Base-by-base conservation (phyloP, 2,888 invertebrate genomes). In the Rugalucina vietnamica region DNA sequence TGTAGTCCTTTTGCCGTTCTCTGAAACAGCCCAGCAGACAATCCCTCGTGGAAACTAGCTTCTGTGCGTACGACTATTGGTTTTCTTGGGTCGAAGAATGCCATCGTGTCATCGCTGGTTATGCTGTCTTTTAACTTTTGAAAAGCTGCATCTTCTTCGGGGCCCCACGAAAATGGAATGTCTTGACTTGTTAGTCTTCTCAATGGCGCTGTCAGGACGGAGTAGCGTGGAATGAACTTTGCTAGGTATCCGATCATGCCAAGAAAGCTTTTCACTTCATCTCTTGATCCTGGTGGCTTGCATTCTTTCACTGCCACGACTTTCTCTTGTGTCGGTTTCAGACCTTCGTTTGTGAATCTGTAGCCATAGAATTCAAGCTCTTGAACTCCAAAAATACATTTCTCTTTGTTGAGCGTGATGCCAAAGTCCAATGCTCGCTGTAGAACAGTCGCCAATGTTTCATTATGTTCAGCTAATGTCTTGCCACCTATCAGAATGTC, bases 251-350 rank as follows among this genome's bases (percentile, higher is more conserved):
- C 71, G 29, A 78, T 49, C 70, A 78, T 70, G 24, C 78, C 78
- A 1, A 71, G 21, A 14, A 79, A 81, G 34, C 81, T 81, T 21
- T 60, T 34, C 4, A 76, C 60, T 24, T 21, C 76, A 39, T 76
- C 72, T 72, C 43, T 76, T 8, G 57, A 71, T 72, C 76, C 65
- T 60, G 81, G 76, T 57, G 81, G 76, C 43, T 76, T 71, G 34
- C 27, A 54, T 2, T 76, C 72, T 69, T 76, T 57, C 10, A 81
- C 81, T 18, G 76, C 76, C n/a, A 21, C 18, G 14, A 60, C 71
- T 18, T 72, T 81, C n/a, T 54, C 76, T 36, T 50, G 21, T 34
- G 73, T 49, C 43, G 60, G 81, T 49, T 50, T 72, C 18, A 77
- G 37, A 37, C 81, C 81, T 32, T 72, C 50, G 5, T 71, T 65